Percentiles rank a stretch among this genome's conserved stretches.
Evolutionary conservation across 2,797 vertebrate species (phyloP).

Genomic region (Sebastes miniatus): DNA sequence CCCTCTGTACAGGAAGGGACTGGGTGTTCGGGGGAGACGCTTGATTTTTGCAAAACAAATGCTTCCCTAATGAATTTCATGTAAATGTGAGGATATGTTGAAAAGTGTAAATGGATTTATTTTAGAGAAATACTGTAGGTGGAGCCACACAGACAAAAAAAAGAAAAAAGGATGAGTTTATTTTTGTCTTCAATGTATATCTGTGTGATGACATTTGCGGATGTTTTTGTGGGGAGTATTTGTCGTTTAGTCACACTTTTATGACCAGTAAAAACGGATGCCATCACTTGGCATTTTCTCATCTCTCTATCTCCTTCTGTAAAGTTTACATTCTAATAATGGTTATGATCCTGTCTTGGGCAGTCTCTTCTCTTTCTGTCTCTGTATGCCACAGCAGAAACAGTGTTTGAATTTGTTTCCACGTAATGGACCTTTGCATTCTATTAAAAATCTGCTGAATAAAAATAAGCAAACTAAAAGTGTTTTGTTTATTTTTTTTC

Average conservation of each 20-base stretch:
- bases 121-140: slow-evolving; percentile 66
- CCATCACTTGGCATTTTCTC: slow-evolving; percentile 61
- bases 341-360: slow-evolving; percentile 68
- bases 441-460: slow-evolving; percentile 86
- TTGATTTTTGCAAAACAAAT: slow-evolving; percentile 61
- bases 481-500: not conserved
- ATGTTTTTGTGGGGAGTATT: slow-evolving; percentile 80
- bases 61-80: slow-evolving; percentile 71
- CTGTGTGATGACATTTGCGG: slow-evolving; percentile 76
- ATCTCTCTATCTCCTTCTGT: slow-evolving; percentile 73
- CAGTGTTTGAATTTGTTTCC: slow-evolving; percentile 82
- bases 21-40: slow-evolving; percentile 14
- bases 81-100: slow-evolving; percentile 74
- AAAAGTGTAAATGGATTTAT: slow-evolving; percentile 79
- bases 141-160: slow-evolving; percentile 58
- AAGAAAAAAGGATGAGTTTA: slow-evolving; percentile 62
- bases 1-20: slow-evolving; percentile 35
- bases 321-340: slow-evolving; percentile 81
- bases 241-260: slow-evolving; percentile 74
- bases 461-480: slow-evolving; percentile 78
- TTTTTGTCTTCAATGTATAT: slow-evolving; percentile 80
- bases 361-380: slow-evolving; percentile 71
- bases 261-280: slow-evolving; percentile 63
- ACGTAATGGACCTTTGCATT: slow-evolving; percentile 80
- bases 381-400: slow-evolving; percentile 76